Percentiles rank a stretch among this genome's conserved stretches.
Evolutionary conservation across 1,140 invertebrate genomes (phyloP).

Genomic region (Sycobia sp.): DNA sequence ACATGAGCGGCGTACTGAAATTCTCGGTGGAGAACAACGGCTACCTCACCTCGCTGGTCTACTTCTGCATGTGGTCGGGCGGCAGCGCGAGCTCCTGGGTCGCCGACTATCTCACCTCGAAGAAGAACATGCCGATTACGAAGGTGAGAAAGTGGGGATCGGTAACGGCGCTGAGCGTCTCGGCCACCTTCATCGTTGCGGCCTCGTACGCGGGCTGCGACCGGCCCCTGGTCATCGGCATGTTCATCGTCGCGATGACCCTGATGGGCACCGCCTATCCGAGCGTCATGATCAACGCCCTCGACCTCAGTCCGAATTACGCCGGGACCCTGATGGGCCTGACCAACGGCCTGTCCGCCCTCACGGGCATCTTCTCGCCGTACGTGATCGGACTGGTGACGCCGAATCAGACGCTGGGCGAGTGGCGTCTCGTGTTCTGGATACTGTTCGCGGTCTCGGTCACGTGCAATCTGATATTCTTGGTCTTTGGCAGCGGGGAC

Average conservation of each 20-base stretch:
- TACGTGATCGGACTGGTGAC: slow-evolving; percentile 80
- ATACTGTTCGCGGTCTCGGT: slow-evolving; percentile 76
- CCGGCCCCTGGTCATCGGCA: slow-evolving; percentile 65
- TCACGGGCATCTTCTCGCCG: slow-evolving; percentile 80
- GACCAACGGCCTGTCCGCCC: slow-evolving; percentile 81
- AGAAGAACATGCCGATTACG: slow-evolving; percentile 64
- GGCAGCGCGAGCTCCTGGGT: slow-evolving; percentile 70
- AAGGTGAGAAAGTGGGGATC: slow-evolving; percentile 76
- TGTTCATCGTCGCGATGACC: slow-evolving; percentile 74
- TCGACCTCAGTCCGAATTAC: slow-evolving; percentile 83
- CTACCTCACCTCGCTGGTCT: slow-evolving; percentile 71
- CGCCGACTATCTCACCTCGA: slow-evolving; percentile 71
- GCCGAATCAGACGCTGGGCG: slow-evolving; percentile 69
- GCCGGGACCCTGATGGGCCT: slow-evolving; percentile 84
- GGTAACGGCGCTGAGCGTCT: slow-evolving; percentile 73
- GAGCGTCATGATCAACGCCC: slow-evolving; percentile 76
- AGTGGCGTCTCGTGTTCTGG: slow-evolving; percentile 86
- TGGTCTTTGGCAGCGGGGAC: slow-evolving; percentile 73
- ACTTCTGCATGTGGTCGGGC: slow-evolving; percentile 76
- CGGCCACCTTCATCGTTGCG: slow-evolving; percentile 77
- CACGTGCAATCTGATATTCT: slow-evolving; percentile 74
- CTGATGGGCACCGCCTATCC: slow-evolving; percentile 78
- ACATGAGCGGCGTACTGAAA: slow-evolving; percentile 85
- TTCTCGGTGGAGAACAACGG: slow-evolving; percentile 80
- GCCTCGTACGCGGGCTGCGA: slow-evolving; percentile 82